Conservation (phyloP, 2,797 vertebrate genomes). For the Aselliscus stoliczkanus region DNA sequence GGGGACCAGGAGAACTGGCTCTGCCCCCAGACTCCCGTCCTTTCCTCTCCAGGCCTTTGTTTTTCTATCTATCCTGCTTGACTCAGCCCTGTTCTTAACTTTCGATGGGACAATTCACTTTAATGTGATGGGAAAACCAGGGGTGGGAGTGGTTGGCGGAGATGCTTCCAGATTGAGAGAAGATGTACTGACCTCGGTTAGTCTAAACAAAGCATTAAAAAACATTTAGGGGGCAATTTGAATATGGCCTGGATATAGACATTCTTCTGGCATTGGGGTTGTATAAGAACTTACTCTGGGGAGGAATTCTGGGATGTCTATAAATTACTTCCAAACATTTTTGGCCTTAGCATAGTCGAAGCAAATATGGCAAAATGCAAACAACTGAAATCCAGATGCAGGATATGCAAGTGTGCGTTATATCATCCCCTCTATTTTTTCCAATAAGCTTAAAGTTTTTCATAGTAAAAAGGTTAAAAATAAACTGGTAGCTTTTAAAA, state of each 20-base stretch:
- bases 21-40: neutral
- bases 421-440: neutral
- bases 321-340: neutral
- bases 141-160: neutral
- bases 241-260: accelerated
- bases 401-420: neutral
- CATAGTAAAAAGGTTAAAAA: neutral
- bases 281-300: neutral
- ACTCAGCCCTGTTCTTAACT: neutral
- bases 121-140: accelerated
- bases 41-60: neutral
- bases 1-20: neutral
- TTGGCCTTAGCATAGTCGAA: neutral
- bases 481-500: neutral
- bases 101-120: neutral
- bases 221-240: neutral
- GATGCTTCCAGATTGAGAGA: neutral
- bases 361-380: neutral
- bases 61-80: neutral
- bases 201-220: neutral
- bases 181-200: neutral
- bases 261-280: neutral
- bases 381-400: neutral
- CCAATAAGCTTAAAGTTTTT: neutral
- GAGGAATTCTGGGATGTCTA: neutral